Evolutionary conservation across 2,797 vertebrate genomes (phyloP), one percentile per base, ranked within the genome.

Genomic region (Euthynnus affinis): DNA sequence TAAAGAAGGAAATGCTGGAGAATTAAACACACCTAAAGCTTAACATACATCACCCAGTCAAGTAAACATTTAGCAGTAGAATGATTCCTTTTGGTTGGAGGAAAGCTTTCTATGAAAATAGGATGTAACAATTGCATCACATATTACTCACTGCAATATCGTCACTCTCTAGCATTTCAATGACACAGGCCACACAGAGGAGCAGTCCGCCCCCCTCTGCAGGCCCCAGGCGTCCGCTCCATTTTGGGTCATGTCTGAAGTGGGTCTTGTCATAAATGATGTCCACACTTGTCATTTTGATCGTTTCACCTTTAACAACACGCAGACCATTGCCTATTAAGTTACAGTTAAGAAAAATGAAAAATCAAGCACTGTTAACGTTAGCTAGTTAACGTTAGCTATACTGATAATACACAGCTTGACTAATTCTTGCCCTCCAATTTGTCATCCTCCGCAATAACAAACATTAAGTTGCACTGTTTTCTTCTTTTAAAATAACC

Each of bases 141-240:
- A 25, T 13, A 20, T 56, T 14, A 27, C 74, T 75, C 71, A 98
- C 98, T 90, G 97, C 93, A 32, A 95, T 73, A 0, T 93, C 80
- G 4, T 81, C 58, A 6, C 94, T 94, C 1, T 94, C 89, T 29
- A 97, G 90, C 81, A 96, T 95, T 83, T 98, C 96, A 51, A 96
- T 81, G 0, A 94, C 89, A 64, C 98, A 99, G 34, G 97, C 96
- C 70, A 97, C 82, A 70, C 98, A 99, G 15, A 97, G 81, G 17
- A 85, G 88, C 20, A 60, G 27, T 4, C 85, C 87, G 17, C 83
- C 76, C 0, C 89, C 89, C 6, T 81, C 90, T 0, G 81, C 73
- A 0, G 86, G 66, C 23, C 80, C 89, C 34, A 92, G 55, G 8
- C 74, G 76, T 22, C 80, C 82, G 34, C 85, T 90, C 96, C 97